Base-by-base conservation (phyloP, 2,113 vertebrate species). In the Todiramphus chloris region DNA sequence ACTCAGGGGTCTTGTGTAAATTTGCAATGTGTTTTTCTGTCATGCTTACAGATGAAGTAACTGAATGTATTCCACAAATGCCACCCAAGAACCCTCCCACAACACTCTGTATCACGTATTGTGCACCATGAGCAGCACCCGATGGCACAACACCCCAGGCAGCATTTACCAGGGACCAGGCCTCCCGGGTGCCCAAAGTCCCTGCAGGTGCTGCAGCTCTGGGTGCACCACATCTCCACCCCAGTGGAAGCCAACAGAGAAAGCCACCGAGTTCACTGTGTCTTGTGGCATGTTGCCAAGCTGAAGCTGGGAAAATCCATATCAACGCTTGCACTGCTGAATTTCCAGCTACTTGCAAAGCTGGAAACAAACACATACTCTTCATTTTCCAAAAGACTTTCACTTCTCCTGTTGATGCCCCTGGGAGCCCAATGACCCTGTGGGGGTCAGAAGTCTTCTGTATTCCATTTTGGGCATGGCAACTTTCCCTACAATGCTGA, bases 161-260 rank as follows among this genome's bases (percentile, higher is more conserved):
- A 82, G 39, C 4, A 1, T 25, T n/a, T 6, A 11, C 50, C 70
- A 28, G 2, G 0, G 33, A 31, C 21, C 30, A 23, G 64, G 25
- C 4, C 19, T 20, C 41, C 41, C 0, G 0, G 19, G 19, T 0
- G 10, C 33, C n/a, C 19, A 19, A 21, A 53, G 69, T 4, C 25
- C 20, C 21, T 1, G 9, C 4, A 41, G 13, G 4, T 6, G 4
- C 25, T 17, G 27, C 16, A 44, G 15, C 24, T 43, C 35, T 4
- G 4, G 17, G 15, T 18, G 30, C 18, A 23, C 11, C 5, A 4
- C 46, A 53, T 2, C 16, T 21, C 62, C 30, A 10, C 1, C 0
- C 27, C 25, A 8, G 20, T 2, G 2, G 41, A 77, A 60, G 4
- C 10, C 35, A 39, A 5, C 1, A n/a, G 10, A 68, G 59, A 66